phyloP scores from a whole-genome alignment of 2,797 vertebrate genomes.

The Microcaecilia unicolor region DNA sequence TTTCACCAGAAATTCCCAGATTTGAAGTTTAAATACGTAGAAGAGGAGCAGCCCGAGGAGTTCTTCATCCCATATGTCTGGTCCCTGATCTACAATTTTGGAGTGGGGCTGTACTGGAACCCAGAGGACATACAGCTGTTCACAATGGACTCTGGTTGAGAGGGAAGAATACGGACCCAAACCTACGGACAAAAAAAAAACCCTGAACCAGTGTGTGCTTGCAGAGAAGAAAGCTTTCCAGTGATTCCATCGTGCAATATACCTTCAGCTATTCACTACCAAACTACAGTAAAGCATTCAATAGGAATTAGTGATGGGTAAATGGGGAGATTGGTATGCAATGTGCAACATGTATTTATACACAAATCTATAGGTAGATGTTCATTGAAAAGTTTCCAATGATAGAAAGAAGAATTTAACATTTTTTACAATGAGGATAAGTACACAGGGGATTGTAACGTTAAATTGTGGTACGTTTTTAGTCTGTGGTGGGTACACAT shows the following conservation, averaged over 20 bases:
- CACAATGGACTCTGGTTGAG: slow-evolving; percentile 87
- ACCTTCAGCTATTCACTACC: not conserved
- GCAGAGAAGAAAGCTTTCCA: slow-evolving; percentile 2
- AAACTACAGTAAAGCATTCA: not conserved
- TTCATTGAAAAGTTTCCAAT: slow-evolving; percentile 14
- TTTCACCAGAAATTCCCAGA: slow-evolving; percentile 95
- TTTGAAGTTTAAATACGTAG: slow-evolving; percentile 95
- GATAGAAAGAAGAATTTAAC: not conserved
- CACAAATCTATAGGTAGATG: slow-evolving; percentile 28
- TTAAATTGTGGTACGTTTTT: too few relatives aligned
- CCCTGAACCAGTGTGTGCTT: slow-evolving; percentile 10
- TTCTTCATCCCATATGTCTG: slow-evolving; percentile 97
- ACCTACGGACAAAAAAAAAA: too few relatives aligned
- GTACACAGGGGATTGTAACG: too few relatives aligned
- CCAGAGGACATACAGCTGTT: slow-evolving; percentile 87
- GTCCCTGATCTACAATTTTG: slow-evolving; percentile 90
- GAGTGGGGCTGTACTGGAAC: slow-evolving; percentile 83
- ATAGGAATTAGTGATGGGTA: slow-evolving; percentile 2
- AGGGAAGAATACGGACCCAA: not conserved
- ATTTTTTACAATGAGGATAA: too few relatives aligned
- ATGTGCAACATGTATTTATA: slow-evolving; percentile 24
- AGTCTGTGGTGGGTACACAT: too few relatives aligned
- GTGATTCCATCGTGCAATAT: slow-evolving; percentile 2
- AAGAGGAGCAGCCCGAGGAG: slow-evolving; percentile 94
- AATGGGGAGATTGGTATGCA: slow-evolving; percentile 6